These are phyloP conservation scores for Lepidurus packardi DNA, from an alignment of 1,140 invertebrate genomes.

Conservation along the genomic window DNA sequence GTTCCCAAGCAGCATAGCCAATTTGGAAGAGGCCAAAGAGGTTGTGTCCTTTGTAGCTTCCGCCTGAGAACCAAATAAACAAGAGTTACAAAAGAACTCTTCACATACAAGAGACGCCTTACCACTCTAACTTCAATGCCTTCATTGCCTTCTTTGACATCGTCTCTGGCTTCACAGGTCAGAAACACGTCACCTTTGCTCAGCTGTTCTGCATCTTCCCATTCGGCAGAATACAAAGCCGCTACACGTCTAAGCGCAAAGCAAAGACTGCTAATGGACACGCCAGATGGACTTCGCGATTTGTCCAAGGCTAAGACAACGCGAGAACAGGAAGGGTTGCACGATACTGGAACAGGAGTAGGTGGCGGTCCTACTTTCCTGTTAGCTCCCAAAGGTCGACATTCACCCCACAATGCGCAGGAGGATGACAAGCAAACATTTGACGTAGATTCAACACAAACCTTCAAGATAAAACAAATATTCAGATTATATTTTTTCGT, in stretches of 20 bases:
- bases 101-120: conserved; percentile 43
- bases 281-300: conserved; percentile 54
- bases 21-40: neutral
- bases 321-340: conserved; percentile 67
- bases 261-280: conserved; percentile 66
- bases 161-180: conserved; percentile 70
- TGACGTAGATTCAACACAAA: conserved; percentile 67
- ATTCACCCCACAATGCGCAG: conserved; percentile 74
- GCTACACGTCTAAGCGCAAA: conserved; percentile 61
- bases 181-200: conserved; percentile 53
- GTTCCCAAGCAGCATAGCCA: neutral
- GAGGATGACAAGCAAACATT: conserved; percentile 69
- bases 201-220: conserved; percentile 42
- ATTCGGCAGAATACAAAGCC: conserved; percentile 50
- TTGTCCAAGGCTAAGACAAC: conserved; percentile 64
- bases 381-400: conserved; percentile 63
- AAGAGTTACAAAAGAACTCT: neutral
- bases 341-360: conserved; percentile 64
- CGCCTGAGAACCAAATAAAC: neutral
- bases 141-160: conserved; percentile 74
- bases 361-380: conserved; percentile 66
- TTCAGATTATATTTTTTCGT: neutral
- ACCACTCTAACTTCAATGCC: conserved; percentile 82
- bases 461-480: conserved; percentile 44
- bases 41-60: neutral